Conservation (phyloP, 1,140 invertebrate genomes). For the Maniola jurtina region DNA sequence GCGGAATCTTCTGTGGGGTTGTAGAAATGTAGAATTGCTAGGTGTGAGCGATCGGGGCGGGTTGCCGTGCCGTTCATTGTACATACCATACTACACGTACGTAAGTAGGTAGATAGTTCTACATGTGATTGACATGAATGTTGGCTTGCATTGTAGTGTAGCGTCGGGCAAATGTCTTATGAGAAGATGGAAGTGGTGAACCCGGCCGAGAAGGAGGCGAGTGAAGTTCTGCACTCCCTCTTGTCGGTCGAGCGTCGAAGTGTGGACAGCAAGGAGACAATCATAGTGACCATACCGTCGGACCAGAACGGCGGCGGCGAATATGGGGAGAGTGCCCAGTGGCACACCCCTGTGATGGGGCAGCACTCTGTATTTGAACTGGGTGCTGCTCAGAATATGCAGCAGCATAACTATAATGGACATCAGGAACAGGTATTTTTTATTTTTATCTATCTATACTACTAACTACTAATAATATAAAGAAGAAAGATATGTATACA, state of each 20-base stretch:
- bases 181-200: constrained; percentile 78
- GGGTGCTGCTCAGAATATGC: constrained; percentile 61
- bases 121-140: constrained; percentile 73
- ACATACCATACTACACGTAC: constrained; percentile 64
- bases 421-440: constrained; percentile 68
- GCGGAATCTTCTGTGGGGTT: constrained; percentile 45
- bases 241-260: constrained; percentile 80
- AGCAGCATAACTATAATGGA: constrained; percentile 70
- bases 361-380: constrained; percentile 76
- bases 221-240: constrained; percentile 82
- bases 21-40: constrained; percentile 16
- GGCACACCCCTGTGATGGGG: constrained; percentile 80
- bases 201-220: constrained; percentile 82
- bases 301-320: constrained; percentile 71
- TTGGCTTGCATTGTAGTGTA: constrained; percentile 75
- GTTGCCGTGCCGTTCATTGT: constrained; percentile 60
- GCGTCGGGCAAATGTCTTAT: constrained; percentile 71
- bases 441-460: background rate
- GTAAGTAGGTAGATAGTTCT: constrained; percentile 53
- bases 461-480: too few relatives aligned
- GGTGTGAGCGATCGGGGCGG: constrained; percentile 57
- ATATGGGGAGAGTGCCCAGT: constrained; percentile 78
- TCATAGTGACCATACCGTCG: constrained; percentile 72
- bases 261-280: constrained; percentile 79
- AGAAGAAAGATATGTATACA: too few relatives aligned